A percentile compares a stretch with the other conserved stretches of the same genome.
Conservation (phyloP, 2,113 vertebrate species). For the Progne subis region DNA sequence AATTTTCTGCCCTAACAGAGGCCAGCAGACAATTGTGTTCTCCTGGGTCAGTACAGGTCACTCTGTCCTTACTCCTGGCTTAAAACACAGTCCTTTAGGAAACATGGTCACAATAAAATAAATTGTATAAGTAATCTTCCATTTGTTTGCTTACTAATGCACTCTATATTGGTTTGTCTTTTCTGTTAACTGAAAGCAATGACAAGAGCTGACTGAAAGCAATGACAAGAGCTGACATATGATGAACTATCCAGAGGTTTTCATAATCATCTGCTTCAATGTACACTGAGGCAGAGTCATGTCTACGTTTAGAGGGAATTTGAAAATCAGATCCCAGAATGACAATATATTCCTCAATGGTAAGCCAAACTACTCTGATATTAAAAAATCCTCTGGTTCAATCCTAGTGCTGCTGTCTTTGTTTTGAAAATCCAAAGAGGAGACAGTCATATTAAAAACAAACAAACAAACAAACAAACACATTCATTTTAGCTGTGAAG, state of each 20-base stretch:
- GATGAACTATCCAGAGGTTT: neutral
- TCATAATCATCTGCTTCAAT: neutral
- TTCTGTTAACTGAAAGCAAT: neutral
- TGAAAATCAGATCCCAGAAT: neutral
- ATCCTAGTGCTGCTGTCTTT: neutral
- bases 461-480: neutral
- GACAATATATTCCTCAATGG: neutral
- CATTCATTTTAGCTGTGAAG: accelerated
- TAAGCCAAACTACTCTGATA: neutral
- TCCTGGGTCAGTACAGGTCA: neutral
- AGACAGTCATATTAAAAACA: neutral
- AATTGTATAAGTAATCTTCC: neutral
- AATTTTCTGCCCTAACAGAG: neutral
- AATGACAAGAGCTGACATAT: neutral
- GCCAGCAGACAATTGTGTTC: neutral
- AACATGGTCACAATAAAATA: neutral
- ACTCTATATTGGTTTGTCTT: neutral
- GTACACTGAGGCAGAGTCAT: neutral
- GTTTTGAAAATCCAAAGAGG: neutral
- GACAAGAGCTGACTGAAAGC: neutral
- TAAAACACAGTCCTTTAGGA: neutral
- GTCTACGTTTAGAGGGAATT: neutral
- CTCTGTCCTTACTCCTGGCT: neutral
- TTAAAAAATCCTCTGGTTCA: neutral
- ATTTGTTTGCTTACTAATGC: neutral